phyloP scores from a whole-genome alignment of 1,140 invertebrate genomes.

The Procambarus clarkii region DNA sequence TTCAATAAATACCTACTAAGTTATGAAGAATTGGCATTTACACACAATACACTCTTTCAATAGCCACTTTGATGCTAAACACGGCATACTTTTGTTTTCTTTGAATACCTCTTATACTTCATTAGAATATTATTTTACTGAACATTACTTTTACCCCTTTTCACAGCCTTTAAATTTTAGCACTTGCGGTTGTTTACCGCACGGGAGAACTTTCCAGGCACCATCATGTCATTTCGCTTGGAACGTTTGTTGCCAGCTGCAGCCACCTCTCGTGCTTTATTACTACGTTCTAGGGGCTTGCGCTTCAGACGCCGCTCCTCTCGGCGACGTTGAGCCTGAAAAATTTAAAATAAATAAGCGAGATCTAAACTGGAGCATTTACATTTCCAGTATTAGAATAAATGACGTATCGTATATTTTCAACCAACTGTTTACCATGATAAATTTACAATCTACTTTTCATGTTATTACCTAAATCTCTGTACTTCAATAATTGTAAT shows the following conservation, averaged over 20 bases:
- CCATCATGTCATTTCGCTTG: constrained; percentile 81
- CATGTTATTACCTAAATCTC: neutral
- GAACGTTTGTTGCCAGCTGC: constrained; percentile 80
- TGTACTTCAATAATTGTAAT: neutral
- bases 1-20: neutral
- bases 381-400: neutral
- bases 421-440: neutral
- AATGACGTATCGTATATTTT: neutral
- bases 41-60: neutral
- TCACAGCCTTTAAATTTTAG: constrained; percentile 74
- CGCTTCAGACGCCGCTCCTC: constrained; percentile 72
- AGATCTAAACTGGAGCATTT: neutral
- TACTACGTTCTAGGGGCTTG: constrained; percentile 80
- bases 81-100: too few relatives aligned
- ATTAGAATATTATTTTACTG: neutral
- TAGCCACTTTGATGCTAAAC: neutral
- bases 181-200: constrained; percentile 86
- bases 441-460: neutral
- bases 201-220: constrained; percentile 79
- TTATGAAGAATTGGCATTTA: neutral
- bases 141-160: constrained; percentile 11
- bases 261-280: constrained; percentile 82
- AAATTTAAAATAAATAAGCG: neutral
- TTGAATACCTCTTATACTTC: too few relatives aligned
- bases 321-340: constrained; percentile 60